Evolutionary conservation across 2,888 invertebrate genomes (phyloP), one percentile per base, ranked within the genome.

Genomic region (Drosophila gaucha): DNA sequence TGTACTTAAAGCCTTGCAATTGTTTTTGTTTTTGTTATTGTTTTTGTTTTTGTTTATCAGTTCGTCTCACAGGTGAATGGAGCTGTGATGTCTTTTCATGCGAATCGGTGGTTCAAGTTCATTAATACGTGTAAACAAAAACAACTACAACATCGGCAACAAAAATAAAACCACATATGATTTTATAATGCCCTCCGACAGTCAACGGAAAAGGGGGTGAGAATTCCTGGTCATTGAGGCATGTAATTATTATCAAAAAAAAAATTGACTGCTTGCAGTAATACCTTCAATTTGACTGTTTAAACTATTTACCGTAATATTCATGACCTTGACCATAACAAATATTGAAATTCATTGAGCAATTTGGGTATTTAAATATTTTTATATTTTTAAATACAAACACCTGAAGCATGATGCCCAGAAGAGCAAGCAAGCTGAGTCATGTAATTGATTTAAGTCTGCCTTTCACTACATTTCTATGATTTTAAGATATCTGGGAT

Each of bases 31-130:
- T 43, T 54, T 63, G 36, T 52, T 57, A 33, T 60, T 26, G 22
- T 33, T 59, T 35, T 49, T 51, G 47, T 58, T 67, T 36, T 58
- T 67, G 38, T 54, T 62, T 58, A 24, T 39, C 52, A 22, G 14
- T 28, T 6, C 47, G 36, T 14, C 43, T 50, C 58, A 67, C 70
- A 74, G 74, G 70, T 70, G 74, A 74, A 62, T 74, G 59, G 20
- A 43, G 57, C 41, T 56, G 57, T 31, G 49, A 38, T 59, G 66
- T 69, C 62, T 52, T 39, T 66, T 58, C 44, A 59, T 35, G 31
- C 55, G 64, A 56, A 64, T 59, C 59, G 54, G 50, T 39, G 54
- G 39, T 71, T 50, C 68, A 68, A 71, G 74, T 66, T 74, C 71
- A 78, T 78, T 67, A 63, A 50, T 46, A 70, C 33, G 38, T 41